Conservation (phyloP, 37 sponge, comb jelly and placozoan genomes). For the Halichondria panicea region DNA sequence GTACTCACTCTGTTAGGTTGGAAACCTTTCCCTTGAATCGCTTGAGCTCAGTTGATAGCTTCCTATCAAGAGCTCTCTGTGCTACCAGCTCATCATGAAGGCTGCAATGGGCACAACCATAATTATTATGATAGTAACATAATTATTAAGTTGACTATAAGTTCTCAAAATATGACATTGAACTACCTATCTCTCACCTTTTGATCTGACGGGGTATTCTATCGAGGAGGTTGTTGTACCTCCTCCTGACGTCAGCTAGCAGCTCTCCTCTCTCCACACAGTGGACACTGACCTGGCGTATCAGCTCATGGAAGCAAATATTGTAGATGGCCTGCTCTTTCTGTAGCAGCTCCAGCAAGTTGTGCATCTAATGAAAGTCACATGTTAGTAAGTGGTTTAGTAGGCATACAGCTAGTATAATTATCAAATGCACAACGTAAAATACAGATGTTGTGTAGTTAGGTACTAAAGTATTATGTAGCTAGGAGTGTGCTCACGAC, state of each 20-base stretch:
- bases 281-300: conserved; percentile 94
- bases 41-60: conserved; percentile 78
- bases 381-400: neutral
- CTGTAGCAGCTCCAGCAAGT: conserved; percentile 79
- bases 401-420: neutral
- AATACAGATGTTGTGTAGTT: neutral
- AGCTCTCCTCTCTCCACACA: conserved; percentile 93
- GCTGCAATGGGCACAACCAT: conserved; percentile 14
- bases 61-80: conserved; percentile 91
- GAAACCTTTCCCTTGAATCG: conserved; percentile 75
- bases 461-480: no score
- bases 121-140: neutral
- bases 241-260: conserved; percentile 78
- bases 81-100: conserved; percentile 94
- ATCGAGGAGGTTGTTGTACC: conserved; percentile 80
- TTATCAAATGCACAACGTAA: neutral
- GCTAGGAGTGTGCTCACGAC: conserved; percentile 28
- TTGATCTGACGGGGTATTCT: conserved; percentile 89
- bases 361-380: conserved; percentile 68
- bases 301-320: conserved; percentile 95
- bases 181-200: conserved; percentile 42
- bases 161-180: neutral
- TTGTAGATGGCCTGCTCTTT: conserved; percentile 97
- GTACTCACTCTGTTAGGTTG: conserved; percentile 68
- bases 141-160: neutral